These are phyloP conservation scores for Dyspetes luteomarginatus DNA, from an alignment of 2,888 invertebrate species.

Conservation along the genomic window DNA sequence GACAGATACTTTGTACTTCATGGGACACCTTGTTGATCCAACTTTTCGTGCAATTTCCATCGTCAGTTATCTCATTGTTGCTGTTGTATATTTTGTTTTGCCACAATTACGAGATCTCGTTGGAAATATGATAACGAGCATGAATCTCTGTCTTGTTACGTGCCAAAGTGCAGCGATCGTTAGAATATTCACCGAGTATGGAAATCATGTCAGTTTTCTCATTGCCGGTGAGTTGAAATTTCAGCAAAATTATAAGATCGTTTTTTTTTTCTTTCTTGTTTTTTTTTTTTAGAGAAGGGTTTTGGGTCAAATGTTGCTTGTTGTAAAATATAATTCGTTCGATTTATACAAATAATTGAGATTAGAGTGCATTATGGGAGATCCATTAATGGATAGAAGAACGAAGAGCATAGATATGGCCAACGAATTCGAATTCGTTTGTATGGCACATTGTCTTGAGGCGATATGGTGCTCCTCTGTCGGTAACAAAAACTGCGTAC, in stretches of 20 bases:
- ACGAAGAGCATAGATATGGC: too few relatives aligned
- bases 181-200: slow-evolving; percentile 91
- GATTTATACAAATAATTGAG: too few relatives aligned
- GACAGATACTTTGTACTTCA: slow-evolving; percentile 89
- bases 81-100: slow-evolving; percentile 92
- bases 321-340: too few relatives aligned
- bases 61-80: slow-evolving; percentile 88
- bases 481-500: too few relatives aligned
- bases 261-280: slow-evolving; percentile 1
- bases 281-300: too few relatives aligned
- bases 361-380: too few relatives aligned
- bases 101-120: slow-evolving; percentile 92
- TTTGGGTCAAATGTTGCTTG: too few relatives aligned
- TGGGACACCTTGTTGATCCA: slow-evolving; percentile 91
- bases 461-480: too few relatives aligned
- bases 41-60: slow-evolving; percentile 90
- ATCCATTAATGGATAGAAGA: too few relatives aligned
- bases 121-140: slow-evolving; percentile 93
- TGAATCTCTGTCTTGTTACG: slow-evolving; percentile 90
- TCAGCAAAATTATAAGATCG: background rate
- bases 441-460: too few relatives aligned
- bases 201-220: slow-evolving; percentile 91
- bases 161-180: slow-evolving; percentile 92
- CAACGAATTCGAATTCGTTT: too few relatives aligned
- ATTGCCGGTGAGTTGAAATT: slow-evolving; percentile 87